phyloP scores from a whole-genome alignment of 1,140 invertebrate genomes.

The Penaeus chinensis region DNA sequence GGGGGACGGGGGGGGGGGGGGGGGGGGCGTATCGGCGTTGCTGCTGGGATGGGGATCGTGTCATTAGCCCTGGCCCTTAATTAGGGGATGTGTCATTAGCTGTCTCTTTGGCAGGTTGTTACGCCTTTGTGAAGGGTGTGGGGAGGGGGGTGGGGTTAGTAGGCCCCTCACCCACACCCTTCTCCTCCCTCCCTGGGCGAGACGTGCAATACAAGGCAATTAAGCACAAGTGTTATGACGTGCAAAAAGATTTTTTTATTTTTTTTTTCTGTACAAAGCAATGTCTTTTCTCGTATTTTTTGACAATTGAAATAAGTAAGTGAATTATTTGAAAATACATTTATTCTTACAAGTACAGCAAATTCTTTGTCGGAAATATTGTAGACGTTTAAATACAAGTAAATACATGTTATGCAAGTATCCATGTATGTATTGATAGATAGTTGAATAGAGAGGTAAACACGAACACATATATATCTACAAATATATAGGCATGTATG shows the following conservation, averaged over 20 bases:
- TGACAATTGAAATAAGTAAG: no score
- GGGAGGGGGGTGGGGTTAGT: no score
- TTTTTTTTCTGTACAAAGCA: no score
- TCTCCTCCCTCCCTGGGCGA: no score
- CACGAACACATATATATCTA: no score
- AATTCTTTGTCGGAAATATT: not conserved
- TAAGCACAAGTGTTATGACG: no score
- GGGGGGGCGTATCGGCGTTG: not conserved
- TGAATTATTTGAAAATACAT: not conserved
- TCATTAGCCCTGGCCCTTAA: constrained; percentile 1
- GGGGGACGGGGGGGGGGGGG: not conserved
- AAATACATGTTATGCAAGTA: not conserved
- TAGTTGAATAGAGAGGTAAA: not conserved
- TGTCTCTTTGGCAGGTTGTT: not conserved
- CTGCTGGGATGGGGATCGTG: not conserved
- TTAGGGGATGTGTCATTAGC: constrained; percentile 14
- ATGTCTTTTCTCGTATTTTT: no score
- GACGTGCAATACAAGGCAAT: no score
- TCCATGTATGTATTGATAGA: not conserved
- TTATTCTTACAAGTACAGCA: not conserved
- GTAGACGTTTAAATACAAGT: not conserved
- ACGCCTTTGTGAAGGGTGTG: no score
- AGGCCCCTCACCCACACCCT: no score
- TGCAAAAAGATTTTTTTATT: no score
- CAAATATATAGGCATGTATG: no score